Percentiles rank a stretch among this genome's conserved stretches.
These are phyloP conservation scores for Eidolon helvum DNA, from an alignment of 2,113 vertebrate genomes.

Conservation along the genomic window DNA sequence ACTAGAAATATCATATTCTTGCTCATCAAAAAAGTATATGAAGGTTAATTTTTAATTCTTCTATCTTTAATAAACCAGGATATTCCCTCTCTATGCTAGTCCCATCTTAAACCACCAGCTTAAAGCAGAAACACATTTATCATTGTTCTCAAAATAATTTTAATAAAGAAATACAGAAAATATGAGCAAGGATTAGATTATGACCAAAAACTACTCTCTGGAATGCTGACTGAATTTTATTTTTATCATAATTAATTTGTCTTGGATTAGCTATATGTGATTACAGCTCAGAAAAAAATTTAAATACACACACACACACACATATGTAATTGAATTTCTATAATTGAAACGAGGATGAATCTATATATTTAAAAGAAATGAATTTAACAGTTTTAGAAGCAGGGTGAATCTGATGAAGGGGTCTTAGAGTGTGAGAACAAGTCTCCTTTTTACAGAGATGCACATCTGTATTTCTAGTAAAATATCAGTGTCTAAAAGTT, in stretches of 20 bases:
- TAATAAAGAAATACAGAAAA: not conserved
- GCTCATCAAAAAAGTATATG: not conserved
- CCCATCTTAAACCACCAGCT: not conserved
- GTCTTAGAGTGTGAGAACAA: not conserved
- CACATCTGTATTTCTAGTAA: not conserved
- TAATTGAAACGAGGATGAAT: not conserved
- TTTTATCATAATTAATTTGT: not conserved
- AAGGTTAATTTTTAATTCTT: not conserved
- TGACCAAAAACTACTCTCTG: not conserved
- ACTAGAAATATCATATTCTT: constrained; percentile 71
- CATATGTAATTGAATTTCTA: not conserved
- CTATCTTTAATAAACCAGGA: not conserved
- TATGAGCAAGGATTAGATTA: not conserved
- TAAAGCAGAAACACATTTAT: not conserved
- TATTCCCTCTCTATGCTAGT: not conserved
- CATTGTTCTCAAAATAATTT: constrained; percentile 1
- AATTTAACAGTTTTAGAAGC: not conserved
- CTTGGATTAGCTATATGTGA: not conserved
- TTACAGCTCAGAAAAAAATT: not conserved
- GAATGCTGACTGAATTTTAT: not conserved
- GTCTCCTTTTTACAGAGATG: not conserved
- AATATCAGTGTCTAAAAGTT: not conserved
- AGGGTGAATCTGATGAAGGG: not conserved
- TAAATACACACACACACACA: too few species aligned
- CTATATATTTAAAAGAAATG: not conserved